These are phyloP conservation scores for Rhopalosiphum padi DNA, from an alignment of 1,140 invertebrate species.

Conservation along the genomic window DNA sequence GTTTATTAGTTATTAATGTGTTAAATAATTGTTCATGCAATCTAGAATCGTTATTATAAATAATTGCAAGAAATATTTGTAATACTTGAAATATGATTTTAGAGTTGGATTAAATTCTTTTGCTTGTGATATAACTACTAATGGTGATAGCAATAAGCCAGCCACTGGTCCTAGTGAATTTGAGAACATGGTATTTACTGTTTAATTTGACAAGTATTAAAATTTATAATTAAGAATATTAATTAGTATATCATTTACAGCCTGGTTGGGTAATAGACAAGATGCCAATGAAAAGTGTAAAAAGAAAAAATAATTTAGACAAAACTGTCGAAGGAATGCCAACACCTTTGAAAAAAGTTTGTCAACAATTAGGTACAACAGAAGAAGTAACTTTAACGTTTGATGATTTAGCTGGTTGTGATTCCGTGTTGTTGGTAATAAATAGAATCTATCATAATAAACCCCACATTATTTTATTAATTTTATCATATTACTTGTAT, in stretches of 20 bases:
- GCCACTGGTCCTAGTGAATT: background rate
- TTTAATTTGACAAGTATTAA: background rate
- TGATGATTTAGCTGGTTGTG: conserved; percentile 54
- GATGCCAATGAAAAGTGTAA: background rate
- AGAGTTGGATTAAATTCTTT: background rate
- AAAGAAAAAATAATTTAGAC: conserved; percentile 33
- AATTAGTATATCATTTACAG: background rate
- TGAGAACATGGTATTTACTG: background rate
- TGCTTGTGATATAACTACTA: background rate
- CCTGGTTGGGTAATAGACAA: conserved; percentile 21
- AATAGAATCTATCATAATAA: background rate
- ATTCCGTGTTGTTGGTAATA: conserved; percentile 55
- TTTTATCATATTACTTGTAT: background rate
- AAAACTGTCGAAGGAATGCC: background rate
- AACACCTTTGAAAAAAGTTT: conserved; percentile 45
- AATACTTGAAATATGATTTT: background rate
- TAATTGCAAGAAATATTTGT: background rate
- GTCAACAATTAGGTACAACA: background rate
- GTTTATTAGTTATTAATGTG: background rate
- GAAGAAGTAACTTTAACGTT: conserved; percentile 42
- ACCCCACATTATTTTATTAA: background rate
- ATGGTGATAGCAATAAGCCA: background rate
- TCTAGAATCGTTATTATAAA: background rate
- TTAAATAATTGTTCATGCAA: background rate
- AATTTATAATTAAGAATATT: background rate